Evolutionary conservation across 2,888 invertebrate species (phyloP), one percentile per base, ranked within the genome.

Genomic region (Tipula lateralis): DNA sequence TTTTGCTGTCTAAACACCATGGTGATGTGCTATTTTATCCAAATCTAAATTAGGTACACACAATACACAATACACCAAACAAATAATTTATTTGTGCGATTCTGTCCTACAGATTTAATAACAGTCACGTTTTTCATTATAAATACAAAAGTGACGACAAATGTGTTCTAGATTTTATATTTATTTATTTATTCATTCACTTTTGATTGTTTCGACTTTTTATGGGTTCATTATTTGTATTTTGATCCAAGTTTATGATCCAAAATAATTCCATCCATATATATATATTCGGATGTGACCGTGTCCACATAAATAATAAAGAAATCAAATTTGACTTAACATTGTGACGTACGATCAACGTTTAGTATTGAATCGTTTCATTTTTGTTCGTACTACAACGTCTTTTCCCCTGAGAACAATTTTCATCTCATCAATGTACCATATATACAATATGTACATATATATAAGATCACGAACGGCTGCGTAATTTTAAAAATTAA

Each of bases 81-180:
- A 66, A n/a, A n/a, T 66, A 19, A 66, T 66, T 66, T 66, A 24
- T 66, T 66, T 66, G 24, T 66, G 66, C n/a, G n/a, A n/a, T 66
- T 66, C 66, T 1, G 24, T 66, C 66, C 66, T 66, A 66, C 19
- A 66, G 12, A 66, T 66, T 66, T 66, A 66, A 66, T 66, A 24
- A 66, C 66, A 66, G 66, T 66, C 66, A 66, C 66, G 66, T 66
- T 66, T 66, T 66, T 66, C 66, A 66, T 66, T 66, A 66, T 66
- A 24, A 66, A 66, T 66, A 24, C 24, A 66, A 66, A 66, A 66
- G 24, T 24, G 24, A 24, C 66, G 12, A 66, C 24, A 66, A 66
- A 66, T 66, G 19, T 66, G 24, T 66, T 66, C 66, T 66, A 66
- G 24, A 66, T 66, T 66, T 66, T 66, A 16, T 44, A 24, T 66